These are phyloP conservation scores for Leptinotarsa tumamoca DNA, from an alignment of 2,888 invertebrate species.

Conservation along the genomic window DNA sequence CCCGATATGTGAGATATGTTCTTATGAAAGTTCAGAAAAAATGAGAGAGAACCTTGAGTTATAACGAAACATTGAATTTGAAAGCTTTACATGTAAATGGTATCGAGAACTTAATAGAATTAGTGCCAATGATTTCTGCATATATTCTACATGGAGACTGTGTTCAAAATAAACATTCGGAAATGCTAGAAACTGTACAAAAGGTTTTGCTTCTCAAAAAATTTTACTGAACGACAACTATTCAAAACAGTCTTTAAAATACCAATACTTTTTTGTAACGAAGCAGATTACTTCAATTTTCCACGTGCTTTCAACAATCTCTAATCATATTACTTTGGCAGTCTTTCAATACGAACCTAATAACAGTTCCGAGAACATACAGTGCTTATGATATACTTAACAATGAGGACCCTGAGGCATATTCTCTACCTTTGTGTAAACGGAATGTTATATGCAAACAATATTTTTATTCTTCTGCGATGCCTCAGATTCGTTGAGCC, in stretches of 20 bases:
- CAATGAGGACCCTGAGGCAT: constrained; percentile 5
- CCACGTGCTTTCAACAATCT: constrained; percentile 1
- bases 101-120: too few species aligned
- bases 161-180: too few species aligned
- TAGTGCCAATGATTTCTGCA: too few species aligned
- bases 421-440: constrained; percentile 6
- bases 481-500: neutral
- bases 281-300: neutral
- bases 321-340: constrained; percentile 2
- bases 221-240: too few species aligned
- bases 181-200: too few species aligned
- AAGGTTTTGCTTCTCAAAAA: too few species aligned
- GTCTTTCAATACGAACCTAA: neutral
- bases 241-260: neutral
- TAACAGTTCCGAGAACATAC: neutral
- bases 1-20: too few species aligned
- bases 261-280: neutral
- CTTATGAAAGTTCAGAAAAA: too few species aligned
- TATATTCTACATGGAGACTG: too few species aligned
- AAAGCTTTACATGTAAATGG: too few species aligned
- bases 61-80: too few species aligned
- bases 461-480: neutral
- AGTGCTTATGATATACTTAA: constrained; percentile 3
- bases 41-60: too few species aligned
- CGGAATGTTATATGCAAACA: constrained; percentile 9